phyloP scores from a whole-genome alignment of 53 echinoderm and acorn worm genomes.

The Echinarachnius parma region DNA sequence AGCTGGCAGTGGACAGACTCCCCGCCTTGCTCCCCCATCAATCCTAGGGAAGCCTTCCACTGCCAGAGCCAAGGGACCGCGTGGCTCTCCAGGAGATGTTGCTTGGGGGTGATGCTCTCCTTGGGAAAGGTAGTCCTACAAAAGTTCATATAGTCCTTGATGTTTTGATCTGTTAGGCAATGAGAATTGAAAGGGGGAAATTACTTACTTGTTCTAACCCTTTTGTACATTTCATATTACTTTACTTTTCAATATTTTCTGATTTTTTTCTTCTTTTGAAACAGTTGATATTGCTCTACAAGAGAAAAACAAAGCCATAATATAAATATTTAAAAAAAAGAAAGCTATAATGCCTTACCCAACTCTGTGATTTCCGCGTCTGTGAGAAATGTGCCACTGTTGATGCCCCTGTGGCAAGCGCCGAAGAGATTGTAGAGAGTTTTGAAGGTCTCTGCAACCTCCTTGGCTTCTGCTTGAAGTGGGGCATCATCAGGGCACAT shows the following conservation, averaged over 20 bases:
- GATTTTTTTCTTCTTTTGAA: not conserved
- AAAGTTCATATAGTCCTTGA: slow-evolving; percentile 40
- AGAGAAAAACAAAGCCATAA: not conserved
- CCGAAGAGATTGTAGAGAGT: slow-evolving; percentile 6
- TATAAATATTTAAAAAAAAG: not conserved
- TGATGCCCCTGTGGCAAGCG: slow-evolving; percentile 1
- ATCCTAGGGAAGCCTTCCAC: slow-evolving; percentile 28
- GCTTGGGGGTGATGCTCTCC: slow-evolving; percentile 42
- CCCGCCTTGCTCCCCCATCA: slow-evolving; percentile 54
- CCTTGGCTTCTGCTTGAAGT: slow-evolving; percentile 5
- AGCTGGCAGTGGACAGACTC: slow-evolving; percentile 50
- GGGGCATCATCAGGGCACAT: not conserved
- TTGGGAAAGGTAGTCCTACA: slow-evolving; percentile 29
- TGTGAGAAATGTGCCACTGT: not conserved
- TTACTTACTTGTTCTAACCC: not conserved
- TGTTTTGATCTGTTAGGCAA: slow-evolving; percentile 29
- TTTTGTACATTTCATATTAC: not conserved
- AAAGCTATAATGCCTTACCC: slow-evolving; percentile 9
- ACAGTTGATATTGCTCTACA: not conserved
- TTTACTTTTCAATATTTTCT: not conserved
- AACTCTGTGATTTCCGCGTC: slow-evolving; percentile 9
- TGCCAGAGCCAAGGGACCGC: slow-evolving; percentile 6
- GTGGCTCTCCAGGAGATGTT: slow-evolving; percentile 48
- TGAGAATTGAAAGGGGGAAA: slow-evolving; percentile 1
- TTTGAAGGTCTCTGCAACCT: not conserved